phyloP scores from a whole-genome alignment of 2,888 invertebrate genomes.

The Leptura quadrifasciata region DNA sequence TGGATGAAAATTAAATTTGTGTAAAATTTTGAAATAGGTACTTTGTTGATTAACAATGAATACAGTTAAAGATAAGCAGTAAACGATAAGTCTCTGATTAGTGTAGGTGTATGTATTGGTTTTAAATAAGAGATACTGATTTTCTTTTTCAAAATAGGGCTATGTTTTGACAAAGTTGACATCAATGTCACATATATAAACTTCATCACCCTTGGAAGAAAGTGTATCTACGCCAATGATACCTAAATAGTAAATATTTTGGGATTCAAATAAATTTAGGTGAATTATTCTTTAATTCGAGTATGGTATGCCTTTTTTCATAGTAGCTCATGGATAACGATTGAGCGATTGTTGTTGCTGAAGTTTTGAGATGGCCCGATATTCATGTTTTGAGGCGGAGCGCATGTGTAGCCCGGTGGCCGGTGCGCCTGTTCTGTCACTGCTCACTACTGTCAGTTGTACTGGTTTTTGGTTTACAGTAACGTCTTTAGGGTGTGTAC shows the following conservation, averaged over 20 bases:
- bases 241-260: not conserved
- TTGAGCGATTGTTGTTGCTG: constrained; percentile 3
- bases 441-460: constrained; percentile 62
- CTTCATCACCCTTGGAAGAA: not conserved
- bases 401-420: constrained; percentile 61
- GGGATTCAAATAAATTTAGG: not conserved
- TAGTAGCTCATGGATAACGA: not conserved
- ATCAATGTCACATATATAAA: too few relatives aligned
- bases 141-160: too few relatives aligned
- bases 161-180: too few relatives aligned
- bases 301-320: not conserved
- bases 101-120: too few relatives aligned
- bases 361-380: constrained; percentile 9
- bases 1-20: too few relatives aligned
- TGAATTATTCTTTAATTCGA: too few relatives aligned
- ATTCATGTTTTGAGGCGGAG: constrained; percentile 43
- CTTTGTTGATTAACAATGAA: too few relatives aligned
- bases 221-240: not conserved
- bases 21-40: too few relatives aligned
- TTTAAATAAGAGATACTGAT: too few relatives aligned
- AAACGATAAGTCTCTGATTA: too few relatives aligned
- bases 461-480: constrained; percentile 57
- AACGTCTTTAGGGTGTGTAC: constrained; percentile 62
- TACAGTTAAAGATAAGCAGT: too few relatives aligned
- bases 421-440: constrained; percentile 59